Conservation (phyloP, 2,113 vertebrate species). For the Pteruthius melanotis region DNA sequence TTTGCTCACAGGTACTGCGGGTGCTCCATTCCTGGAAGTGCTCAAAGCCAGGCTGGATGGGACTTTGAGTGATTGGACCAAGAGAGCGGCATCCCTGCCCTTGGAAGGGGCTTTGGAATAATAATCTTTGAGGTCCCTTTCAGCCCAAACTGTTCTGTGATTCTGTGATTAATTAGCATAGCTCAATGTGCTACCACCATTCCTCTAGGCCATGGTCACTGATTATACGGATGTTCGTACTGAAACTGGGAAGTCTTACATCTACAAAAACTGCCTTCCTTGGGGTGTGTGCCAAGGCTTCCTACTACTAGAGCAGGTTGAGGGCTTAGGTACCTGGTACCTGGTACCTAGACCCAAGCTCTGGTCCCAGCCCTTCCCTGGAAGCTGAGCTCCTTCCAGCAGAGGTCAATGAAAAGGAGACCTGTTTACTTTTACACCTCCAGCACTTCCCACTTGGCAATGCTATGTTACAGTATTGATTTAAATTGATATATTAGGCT, state of each 20-base stretch:
- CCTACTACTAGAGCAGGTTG: background rate
- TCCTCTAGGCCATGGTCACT: background rate
- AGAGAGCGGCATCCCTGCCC: no score
- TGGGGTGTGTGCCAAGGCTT: background rate
- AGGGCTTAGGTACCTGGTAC: background rate
- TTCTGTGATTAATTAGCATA: fast-evolving
- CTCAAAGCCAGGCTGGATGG: background rate
- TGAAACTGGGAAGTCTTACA: background rate
- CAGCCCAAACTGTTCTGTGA: background rate
- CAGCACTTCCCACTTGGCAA: background rate
- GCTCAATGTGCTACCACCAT: background rate
- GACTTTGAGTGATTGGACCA: background rate
- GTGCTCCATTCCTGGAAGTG: background rate
- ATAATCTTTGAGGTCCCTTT: background rate
- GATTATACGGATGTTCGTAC: background rate
- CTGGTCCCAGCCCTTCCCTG: background rate
- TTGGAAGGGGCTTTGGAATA: background rate
- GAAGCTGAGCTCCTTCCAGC: background rate
- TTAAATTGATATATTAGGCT: background rate
- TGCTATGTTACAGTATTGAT: background rate
- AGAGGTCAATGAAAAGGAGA: fast-evolving
- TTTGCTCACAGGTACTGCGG: background rate
- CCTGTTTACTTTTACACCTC: background rate
- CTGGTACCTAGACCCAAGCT: background rate
- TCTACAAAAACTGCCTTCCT: background rate